These are phyloP conservation scores for Ormyrus labotus DNA, from an alignment of 2,888 invertebrate genomes.

Conservation along the genomic window DNA sequence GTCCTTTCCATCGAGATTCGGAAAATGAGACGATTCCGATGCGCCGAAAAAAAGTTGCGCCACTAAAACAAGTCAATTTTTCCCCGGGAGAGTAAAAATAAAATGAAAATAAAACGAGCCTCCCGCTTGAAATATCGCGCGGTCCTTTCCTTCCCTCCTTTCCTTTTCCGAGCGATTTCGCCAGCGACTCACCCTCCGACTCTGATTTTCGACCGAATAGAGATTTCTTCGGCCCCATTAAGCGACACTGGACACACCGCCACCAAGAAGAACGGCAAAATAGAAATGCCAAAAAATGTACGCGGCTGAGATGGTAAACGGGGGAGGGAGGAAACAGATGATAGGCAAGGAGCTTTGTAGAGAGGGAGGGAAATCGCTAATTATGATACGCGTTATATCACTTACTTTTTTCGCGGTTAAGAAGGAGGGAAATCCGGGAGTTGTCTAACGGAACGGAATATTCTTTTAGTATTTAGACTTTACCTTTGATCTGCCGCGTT, in stretches of 20 bases:
- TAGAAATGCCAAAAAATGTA: too few species aligned
- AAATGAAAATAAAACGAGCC: constrained; percentile 41
- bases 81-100: constrained; percentile 1
- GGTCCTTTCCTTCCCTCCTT: background rate
- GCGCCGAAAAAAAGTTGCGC: background rate
- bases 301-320: background rate
- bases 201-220: constrained; percentile 46
- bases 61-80: constrained; percentile 36
- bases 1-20: background rate
- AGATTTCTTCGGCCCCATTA: constrained; percentile 54
- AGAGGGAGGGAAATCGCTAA: constrained; percentile 12
- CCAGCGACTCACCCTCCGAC: background rate
- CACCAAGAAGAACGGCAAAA: too few species aligned
- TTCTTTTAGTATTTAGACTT: too few species aligned
- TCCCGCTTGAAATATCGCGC: constrained; percentile 32
- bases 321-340: background rate
- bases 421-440: too few species aligned
- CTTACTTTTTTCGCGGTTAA: too few species aligned
- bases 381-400: background rate
- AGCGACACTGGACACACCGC: constrained; percentile 4
- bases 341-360: too few species aligned
- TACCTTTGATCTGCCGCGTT: too few species aligned
- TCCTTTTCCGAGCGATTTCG: constrained; percentile 47
- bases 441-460: too few species aligned
- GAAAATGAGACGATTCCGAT: background rate